These are phyloP conservation scores for Hyphantria cunea DNA, from an alignment of 1,140 invertebrate genomes.

Conservation along the genomic window DNA sequence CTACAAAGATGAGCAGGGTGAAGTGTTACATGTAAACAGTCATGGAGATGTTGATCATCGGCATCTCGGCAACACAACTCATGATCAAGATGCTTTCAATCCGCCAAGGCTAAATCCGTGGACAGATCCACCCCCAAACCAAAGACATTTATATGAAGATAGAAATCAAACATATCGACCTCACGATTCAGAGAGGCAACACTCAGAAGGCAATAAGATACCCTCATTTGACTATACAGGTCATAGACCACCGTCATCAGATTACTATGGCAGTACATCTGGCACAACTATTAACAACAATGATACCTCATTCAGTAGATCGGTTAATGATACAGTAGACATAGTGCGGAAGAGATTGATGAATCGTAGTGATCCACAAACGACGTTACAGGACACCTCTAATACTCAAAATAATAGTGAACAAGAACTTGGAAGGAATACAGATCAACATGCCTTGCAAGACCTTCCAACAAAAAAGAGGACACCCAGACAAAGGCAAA, in stretches of 20 bases:
- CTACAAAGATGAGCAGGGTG: slow-evolving; percentile 40
- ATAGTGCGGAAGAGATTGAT: slow-evolving; percentile 64
- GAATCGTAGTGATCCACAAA: slow-evolving; percentile 53
- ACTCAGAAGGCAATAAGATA: slow-evolving; percentile 38
- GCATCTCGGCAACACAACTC: slow-evolving; percentile 30
- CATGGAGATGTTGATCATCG: slow-evolving; percentile 68
- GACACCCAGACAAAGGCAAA: slow-evolving; percentile 47
- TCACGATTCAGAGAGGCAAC: slow-evolving; percentile 16
- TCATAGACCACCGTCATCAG: slow-evolving; percentile 70
- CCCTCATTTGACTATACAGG: slow-evolving; percentile 48
- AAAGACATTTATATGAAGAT: slow-evolving; percentile 40
- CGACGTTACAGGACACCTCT: slow-evolving; percentile 31
- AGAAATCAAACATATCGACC: slow-evolving; percentile 37
- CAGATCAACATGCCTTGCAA: slow-evolving; percentile 36
- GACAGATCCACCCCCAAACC: slow-evolving; percentile 38
- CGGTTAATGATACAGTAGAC: slow-evolving; percentile 73
- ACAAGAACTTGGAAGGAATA: slow-evolving; percentile 28
- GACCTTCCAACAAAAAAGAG: slow-evolving; percentile 52
- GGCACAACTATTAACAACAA: slow-evolving; percentile 57
- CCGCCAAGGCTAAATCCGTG: slow-evolving; percentile 40
- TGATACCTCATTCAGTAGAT: slow-evolving; percentile 57
- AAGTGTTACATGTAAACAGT: slow-evolving; percentile 51
- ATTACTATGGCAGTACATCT: slow-evolving; percentile 66
- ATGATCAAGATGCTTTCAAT: slow-evolving; percentile 21
- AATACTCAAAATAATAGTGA: slow-evolving; percentile 31